phyloP scores from a whole-genome alignment of 2,888 invertebrate genomes.

The Xiphydria camelus region DNA sequence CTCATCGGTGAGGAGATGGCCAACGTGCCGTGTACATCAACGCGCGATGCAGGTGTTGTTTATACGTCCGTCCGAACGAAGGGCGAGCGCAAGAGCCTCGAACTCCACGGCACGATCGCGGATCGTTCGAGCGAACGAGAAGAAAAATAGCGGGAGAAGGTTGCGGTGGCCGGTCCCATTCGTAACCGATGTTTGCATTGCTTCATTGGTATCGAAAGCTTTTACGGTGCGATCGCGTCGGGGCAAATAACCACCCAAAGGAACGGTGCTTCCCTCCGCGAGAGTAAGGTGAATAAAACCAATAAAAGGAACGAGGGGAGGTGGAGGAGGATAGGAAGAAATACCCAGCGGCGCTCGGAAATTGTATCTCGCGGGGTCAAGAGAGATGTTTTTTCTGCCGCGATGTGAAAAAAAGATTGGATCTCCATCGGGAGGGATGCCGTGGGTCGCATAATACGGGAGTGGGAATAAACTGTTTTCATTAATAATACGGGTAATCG shows the following conservation, averaged over 20 bases:
- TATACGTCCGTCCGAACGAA: conserved; percentile 21
- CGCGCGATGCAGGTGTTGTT: no score
- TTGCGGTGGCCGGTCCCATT: conserved; percentile 37
- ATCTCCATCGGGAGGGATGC: no score
- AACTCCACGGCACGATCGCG: conserved; percentile 4
- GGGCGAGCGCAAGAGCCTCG: conserved; percentile 6
- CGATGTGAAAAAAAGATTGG: no score
- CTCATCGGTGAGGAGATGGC: no score
- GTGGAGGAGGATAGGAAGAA: conserved; percentile 2
- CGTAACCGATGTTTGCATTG: conserved; percentile 45
- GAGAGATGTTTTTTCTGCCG: no score
- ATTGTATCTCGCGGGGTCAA: no score
- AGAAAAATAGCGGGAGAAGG: conserved; percentile 17
- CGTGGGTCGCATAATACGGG: no score
- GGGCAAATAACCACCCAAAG: conserved; percentile 10
- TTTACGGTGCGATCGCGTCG: no score
- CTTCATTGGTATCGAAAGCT: conserved; percentile 41
- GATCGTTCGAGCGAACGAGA: background rate
- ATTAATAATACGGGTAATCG: no score
- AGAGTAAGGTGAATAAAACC: conserved; percentile 4
- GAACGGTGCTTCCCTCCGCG: conserved; percentile 5
- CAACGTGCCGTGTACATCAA: no score
- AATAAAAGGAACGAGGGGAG: background rate
- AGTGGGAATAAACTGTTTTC: no score
- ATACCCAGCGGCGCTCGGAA: no score